Percentiles rank a stretch among this genome's conserved stretches.
phyloP scores from a whole-genome alignment of 2,888 invertebrate genomes.

The Lasioglossum leucozonium region DNA sequence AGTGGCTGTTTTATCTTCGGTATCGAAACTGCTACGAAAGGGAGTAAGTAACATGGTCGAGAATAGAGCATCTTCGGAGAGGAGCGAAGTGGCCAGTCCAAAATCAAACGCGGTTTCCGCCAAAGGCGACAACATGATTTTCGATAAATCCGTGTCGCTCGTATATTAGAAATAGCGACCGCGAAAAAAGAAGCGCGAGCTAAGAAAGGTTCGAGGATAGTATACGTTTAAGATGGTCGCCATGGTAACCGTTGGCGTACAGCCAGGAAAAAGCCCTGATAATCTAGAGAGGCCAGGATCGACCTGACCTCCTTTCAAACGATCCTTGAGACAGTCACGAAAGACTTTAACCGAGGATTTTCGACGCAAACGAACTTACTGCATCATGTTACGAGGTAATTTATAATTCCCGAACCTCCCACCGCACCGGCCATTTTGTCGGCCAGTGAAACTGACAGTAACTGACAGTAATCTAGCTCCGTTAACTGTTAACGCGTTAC shows the following conservation, averaged over 20 bases:
- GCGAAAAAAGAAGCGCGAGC: constrained; percentile 26
- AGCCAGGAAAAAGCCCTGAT: constrained; percentile 80
- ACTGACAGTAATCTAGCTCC: neutral
- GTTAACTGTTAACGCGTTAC: no score
- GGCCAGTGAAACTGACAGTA: constrained; percentile 19
- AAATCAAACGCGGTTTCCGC: constrained; percentile 23
- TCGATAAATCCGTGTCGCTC: constrained; percentile 68
- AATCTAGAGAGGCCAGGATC: constrained; percentile 77
- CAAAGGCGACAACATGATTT: constrained; percentile 57
- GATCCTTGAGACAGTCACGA: constrained; percentile 63
- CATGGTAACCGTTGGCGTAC: constrained; percentile 79
- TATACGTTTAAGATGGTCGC: constrained; percentile 79
- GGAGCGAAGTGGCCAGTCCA: neutral
- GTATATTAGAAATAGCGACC: constrained; percentile 66
- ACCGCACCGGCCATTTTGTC: constrained; percentile 17
- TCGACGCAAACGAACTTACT: constrained; percentile 64
- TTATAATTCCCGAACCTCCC: constrained; percentile 13
- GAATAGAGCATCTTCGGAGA: neutral
- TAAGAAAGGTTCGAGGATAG: constrained; percentile 43
- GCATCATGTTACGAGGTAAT: constrained; percentile 30
- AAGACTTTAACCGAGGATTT: constrained; percentile 79
- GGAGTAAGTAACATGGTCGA: neutral
- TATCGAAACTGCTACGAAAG: neutral
- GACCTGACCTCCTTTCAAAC: constrained; percentile 77
- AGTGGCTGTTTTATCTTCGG: neutral